Conservation (phyloP, 2,113 vertebrate genomes). For the Macheiramphus alcinus region DNA sequence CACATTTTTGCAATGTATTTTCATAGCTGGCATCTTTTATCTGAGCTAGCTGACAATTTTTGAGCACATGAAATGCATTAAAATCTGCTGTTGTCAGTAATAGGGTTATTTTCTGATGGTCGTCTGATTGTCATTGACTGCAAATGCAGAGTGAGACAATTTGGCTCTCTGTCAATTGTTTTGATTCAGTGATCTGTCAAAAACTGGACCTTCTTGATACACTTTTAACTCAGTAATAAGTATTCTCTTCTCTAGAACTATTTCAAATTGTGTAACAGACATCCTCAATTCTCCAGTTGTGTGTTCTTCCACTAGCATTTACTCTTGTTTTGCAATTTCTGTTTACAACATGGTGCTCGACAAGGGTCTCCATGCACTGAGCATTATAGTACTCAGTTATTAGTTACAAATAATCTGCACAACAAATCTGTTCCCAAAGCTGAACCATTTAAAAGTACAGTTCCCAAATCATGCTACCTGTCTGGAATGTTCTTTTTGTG, state of each 20-base stretch:
- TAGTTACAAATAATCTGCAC: background rate
- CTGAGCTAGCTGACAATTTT: background rate
- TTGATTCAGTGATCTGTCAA: background rate
- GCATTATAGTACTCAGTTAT: background rate
- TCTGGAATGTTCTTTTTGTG: background rate
- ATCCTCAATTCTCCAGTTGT: background rate
- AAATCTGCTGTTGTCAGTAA: constrained; percentile 10
- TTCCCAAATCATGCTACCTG: background rate
- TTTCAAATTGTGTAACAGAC: background rate
- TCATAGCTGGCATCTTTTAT: background rate
- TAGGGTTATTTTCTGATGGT: background rate
- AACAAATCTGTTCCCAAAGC: background rate
- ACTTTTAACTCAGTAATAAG: background rate
- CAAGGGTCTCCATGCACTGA: background rate
- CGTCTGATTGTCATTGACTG: background rate
- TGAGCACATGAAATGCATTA: background rate
- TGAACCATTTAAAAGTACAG: background rate
- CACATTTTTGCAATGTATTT: background rate
- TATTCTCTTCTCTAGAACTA: background rate
- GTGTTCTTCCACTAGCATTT: background rate
- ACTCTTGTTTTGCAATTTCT: background rate
- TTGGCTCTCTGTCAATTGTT: background rate
- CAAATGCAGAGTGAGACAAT: background rate
- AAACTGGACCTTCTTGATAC: constrained; percentile 1
- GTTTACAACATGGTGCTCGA: background rate